Evolutionary conservation across 23 tunicate genomes (phyloP).

Genomic region (Aplidium turbinatum): DNA sequence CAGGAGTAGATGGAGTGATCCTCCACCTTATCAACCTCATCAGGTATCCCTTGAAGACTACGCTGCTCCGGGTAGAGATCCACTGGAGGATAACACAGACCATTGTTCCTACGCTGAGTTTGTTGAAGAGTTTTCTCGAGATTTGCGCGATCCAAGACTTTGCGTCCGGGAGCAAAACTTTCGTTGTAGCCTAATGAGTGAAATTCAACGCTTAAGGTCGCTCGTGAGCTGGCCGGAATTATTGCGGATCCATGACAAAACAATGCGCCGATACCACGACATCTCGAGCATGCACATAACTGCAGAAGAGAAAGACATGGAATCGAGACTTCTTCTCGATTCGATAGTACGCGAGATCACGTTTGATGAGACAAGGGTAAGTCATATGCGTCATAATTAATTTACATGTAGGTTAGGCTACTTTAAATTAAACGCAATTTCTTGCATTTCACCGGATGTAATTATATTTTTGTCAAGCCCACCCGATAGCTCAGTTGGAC

Average conservation of each 20-base stretch:
- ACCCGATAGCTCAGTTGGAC: too few species aligned
- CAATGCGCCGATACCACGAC: slow-evolving; percentile 9
- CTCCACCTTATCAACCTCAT: too few species aligned
- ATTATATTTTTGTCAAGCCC: too few species aligned
- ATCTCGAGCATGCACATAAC: slow-evolving; percentile 6
- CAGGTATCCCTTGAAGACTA: neutral
- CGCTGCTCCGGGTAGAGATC: neutral
- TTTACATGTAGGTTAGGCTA: too few species aligned
- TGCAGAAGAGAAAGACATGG: slow-evolving; percentile 21
- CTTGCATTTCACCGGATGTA: too few species aligned
- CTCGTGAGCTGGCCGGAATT: slow-evolving; percentile 17
- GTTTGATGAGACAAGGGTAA: too few species aligned
- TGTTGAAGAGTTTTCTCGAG: slow-evolving; percentile 8
- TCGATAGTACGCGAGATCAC: slow-evolving; percentile 21
- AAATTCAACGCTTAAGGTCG: slow-evolving; percentile 10
- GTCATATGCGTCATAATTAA: too few species aligned
- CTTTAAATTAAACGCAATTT: too few species aligned
- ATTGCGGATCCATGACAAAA: slow-evolving; percentile 5
- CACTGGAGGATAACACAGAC: neutral
- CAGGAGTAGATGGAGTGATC: too few species aligned
- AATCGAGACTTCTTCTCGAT: neutral
- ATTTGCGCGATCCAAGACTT: slow-evolving; percentile 19
- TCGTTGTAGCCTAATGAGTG: slow-evolving; percentile 20
- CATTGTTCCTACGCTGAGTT: slow-evolving; percentile 1
- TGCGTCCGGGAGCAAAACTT: slow-evolving; percentile 30